Percentiles rank a stretch among this genome's conserved stretches.
Conservation (phyloP, 2,888 invertebrate genomes). For the Congeria kusceri region DNA sequence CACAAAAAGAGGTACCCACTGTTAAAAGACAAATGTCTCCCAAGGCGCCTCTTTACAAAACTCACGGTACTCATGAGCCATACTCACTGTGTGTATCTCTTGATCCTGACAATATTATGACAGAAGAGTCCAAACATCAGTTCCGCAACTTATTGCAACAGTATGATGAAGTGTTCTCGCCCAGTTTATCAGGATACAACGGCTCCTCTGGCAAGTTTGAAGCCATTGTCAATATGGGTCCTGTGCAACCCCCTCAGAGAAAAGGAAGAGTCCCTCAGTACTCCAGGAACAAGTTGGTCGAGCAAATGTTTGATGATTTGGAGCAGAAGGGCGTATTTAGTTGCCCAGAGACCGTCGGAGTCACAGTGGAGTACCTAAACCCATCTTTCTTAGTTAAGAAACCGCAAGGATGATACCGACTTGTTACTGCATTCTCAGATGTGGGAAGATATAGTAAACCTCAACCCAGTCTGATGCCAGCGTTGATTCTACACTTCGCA, state of each 20-base stretch:
- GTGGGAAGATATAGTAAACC: conserved; percentile 52
- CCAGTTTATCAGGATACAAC: conserved; percentile 53
- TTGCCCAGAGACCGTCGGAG: conserved; percentile 52
- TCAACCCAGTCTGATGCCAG: conserved; percentile 35
- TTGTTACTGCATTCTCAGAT: conserved; percentile 58
- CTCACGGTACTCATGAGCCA: neutral
- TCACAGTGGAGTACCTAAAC: conserved; percentile 54
- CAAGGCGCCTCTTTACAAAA: neutral
- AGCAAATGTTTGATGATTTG: conserved; percentile 58
- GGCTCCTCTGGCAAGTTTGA: conserved; percentile 57
- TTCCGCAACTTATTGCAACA: conserved; percentile 26
- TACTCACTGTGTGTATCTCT: conserved; percentile 19
- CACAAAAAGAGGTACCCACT: too few species aligned
- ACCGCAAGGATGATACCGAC: conserved; percentile 33
- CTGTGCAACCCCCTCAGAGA: conserved; percentile 58
- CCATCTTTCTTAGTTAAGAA: conserved; percentile 47
- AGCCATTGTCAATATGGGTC: conserved; percentile 65
- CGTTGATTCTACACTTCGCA: conserved; percentile 22
- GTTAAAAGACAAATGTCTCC: neutral
- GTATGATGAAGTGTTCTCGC: conserved; percentile 53
- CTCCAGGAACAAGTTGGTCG: conserved; percentile 38
- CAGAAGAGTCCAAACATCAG: neutral
- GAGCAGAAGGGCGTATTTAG: conserved; percentile 54
- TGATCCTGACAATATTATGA: conserved; percentile 47
- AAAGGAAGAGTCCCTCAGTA: conserved; percentile 65